A percentile compares a stretch with the other conserved stretches of the same genome.
phyloP scores from a whole-genome alignment of 23 tunicate species.

The Clavelina lepadiformis region DNA sequence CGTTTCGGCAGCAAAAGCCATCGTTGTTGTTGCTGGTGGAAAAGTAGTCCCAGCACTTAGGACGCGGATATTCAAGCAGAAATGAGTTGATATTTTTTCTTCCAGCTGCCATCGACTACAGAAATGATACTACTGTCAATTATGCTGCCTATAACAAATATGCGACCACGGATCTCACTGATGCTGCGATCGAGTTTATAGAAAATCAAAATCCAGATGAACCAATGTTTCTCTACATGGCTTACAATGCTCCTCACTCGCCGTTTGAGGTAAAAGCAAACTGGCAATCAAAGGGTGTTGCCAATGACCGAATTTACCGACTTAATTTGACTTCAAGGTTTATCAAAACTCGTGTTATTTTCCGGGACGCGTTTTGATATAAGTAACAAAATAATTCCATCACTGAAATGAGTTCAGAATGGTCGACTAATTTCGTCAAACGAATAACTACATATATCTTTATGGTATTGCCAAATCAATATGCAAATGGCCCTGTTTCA shows the following conservation, averaged over 20 bases:
- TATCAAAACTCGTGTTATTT: too few relatives aligned
- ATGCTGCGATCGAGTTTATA: constrained; percentile 40
- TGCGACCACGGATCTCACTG: constrained; percentile 45
- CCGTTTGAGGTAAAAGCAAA: constrained; percentile 47
- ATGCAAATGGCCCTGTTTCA: too few relatives aligned
- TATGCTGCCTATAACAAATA: constrained; percentile 3
- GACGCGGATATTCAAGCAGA: neutral
- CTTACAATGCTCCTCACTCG: constrained; percentile 62
- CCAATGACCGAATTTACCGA: too few relatives aligned
- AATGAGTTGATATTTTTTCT: neutral
- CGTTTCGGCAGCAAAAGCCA: neutral
- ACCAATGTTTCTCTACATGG: constrained; percentile 42
- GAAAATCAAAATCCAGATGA: constrained; percentile 6
- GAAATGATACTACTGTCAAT: constrained; percentile 21
- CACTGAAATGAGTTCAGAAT: too few relatives aligned
- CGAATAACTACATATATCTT: too few relatives aligned
- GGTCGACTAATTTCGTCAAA: too few relatives aligned
- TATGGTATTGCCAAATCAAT: too few relatives aligned
- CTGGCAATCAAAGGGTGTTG: too few relatives aligned
- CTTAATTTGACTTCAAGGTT: too few relatives aligned
- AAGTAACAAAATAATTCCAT: too few relatives aligned
- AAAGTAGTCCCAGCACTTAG: neutral
- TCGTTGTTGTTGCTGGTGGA: neutral
- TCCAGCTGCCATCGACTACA: constrained; percentile 26
- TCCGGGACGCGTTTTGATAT: too few relatives aligned